Base-by-base conservation (phyloP, 2,888 invertebrate genomes). In the Brenthis hecate region DNA sequence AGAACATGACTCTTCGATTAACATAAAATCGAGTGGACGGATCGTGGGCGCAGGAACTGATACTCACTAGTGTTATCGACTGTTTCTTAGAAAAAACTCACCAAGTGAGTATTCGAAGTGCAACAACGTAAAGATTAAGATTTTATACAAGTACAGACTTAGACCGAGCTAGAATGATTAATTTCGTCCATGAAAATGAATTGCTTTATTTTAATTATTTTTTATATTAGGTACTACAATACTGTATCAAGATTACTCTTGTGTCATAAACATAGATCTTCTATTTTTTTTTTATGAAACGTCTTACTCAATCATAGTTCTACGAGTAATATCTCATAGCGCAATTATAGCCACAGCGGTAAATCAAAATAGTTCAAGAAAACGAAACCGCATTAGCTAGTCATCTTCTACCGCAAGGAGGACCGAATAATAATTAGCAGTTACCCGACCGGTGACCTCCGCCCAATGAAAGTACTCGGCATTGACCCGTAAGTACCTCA, bases 1-100 rank as follows among this genome's bases (percentile, higher is more conserved):
- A 77, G 84, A 88, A 92, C 92, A 92, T 81, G 92, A 86, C 84
- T 92, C 88, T 92, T 92, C 92, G 92, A 92, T 92, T 92, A 92
- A 89, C 92, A 92, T 92, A 92, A 92, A 91, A 87, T 88, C 82
- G 85, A 88, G 80, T 76, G 83, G 81, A 79, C 77, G 77, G 79
- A 74, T 89, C 89, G 92, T 92, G 90, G 92, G 92, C 88, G 91
- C 84, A 77, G 74, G 75, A 77, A 77, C 80, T 76, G 76, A 79
- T 78, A 80, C 81, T 66, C 55, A 67, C 66, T 60, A 61, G 66
- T 62, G 55, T 65, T 71, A 65, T 65, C 56, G 69, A 69, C 58
- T 66, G 58, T 50, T 65, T 58, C 56, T 65, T 66, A 63, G 67
- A 62, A 67, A 62, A 63, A 60, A 63, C 55, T 53, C n/a, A 58